A percentile compares a stretch with the other conserved stretches of the same genome.
Evolutionary conservation across 2,113 vertebrate genomes (phyloP).

Genomic region (Rutilus rutilus): DNA sequence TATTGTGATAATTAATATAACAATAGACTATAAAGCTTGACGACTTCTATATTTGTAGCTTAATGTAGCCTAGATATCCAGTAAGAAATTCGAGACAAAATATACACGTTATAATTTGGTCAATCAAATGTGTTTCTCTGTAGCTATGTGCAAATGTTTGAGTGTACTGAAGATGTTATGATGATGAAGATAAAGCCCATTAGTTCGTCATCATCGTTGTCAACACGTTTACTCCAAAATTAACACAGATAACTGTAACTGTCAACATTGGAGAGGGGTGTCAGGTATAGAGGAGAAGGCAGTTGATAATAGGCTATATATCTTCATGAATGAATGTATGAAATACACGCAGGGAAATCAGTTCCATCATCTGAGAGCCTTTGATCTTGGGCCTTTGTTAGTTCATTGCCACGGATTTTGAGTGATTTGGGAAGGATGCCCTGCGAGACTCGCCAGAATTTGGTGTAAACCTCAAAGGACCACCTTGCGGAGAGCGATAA

Average conservation of each 20-base stretch:
- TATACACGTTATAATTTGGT: background rate
- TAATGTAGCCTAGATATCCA: background rate
- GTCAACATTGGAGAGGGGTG: background rate
- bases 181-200: background rate
- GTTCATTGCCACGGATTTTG: constrained; percentile 52
- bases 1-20: background rate
- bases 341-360: constrained; percentile 50
- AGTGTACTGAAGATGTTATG: background rate
- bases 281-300: background rate
- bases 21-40: background rate
- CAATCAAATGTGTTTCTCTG: background rate
- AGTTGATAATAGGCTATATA: constrained; percentile 1
- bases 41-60: background rate
- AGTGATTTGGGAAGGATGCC: constrained; percentile 58
- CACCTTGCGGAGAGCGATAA: constrained; percentile 63
- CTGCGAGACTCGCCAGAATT: constrained; percentile 54
- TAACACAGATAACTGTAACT: background rate
- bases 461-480: constrained; percentile 62
- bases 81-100: background rate
- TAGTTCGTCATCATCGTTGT: constrained; percentile 16
- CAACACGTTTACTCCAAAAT: background rate
- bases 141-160: background rate
- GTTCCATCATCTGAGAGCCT: constrained; percentile 50
- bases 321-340: constrained; percentile 51
- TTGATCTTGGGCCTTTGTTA: constrained; percentile 60